Conservation (phyloP, 2,113 vertebrate species). For the Octodon degus region DNA sequence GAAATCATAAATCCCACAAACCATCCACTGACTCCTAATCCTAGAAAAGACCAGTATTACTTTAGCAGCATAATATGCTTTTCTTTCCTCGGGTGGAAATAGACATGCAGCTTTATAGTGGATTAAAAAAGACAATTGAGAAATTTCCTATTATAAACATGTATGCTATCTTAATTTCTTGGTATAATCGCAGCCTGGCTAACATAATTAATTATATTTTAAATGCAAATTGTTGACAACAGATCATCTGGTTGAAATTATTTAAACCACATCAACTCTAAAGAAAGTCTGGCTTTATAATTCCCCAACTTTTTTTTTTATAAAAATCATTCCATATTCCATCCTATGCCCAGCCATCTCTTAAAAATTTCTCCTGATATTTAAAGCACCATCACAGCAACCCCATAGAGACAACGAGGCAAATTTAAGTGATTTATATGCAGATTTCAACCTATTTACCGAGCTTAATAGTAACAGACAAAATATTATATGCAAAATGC, state of each 20-base stretch:
- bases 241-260: slow-evolving; percentile 78
- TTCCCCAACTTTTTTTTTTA: slow-evolving; percentile 44
- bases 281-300: slow-evolving; percentile 67
- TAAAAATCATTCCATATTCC: slow-evolving; percentile 67
- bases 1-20: slow-evolving; percentile 83
- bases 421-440: slow-evolving; percentile 82
- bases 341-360: slow-evolving; percentile 58
- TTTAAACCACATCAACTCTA: slow-evolving; percentile 72
- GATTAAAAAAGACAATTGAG: slow-evolving; percentile 81
- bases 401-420: slow-evolving; percentile 72
- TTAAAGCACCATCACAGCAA: slow-evolving; percentile 65
- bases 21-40: slow-evolving; percentile 81
- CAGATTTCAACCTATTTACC: slow-evolving; percentile 83
- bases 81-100: slow-evolving; percentile 79
- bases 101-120: slow-evolving; percentile 77
- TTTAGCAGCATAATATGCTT: slow-evolving; percentile 78
- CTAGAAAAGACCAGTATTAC: slow-evolving; percentile 82
- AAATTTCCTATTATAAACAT: slow-evolving; percentile 80
- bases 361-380: slow-evolving; percentile 71
- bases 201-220: slow-evolving; percentile 79
- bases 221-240: slow-evolving; percentile 79
- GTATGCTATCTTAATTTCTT: slow-evolving; percentile 79
- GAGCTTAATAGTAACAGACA: slow-evolving; percentile 78
- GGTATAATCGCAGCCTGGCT: slow-evolving; percentile 58
- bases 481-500: slow-evolving; percentile 81